Conservation (phyloP, 1,140 invertebrate genomes). For the Drosophila grimshawi region DNA sequence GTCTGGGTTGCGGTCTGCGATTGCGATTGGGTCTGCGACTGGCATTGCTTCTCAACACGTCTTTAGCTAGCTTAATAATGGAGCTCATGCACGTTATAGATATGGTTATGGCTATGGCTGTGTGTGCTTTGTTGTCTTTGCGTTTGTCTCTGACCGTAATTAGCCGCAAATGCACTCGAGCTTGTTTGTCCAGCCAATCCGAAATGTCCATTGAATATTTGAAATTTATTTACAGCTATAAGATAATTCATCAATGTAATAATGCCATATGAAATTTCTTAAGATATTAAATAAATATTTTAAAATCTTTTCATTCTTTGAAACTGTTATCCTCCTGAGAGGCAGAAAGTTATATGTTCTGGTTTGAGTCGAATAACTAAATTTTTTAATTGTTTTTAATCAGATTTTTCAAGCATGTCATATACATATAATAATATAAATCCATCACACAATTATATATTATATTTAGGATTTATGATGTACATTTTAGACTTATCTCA, state of each 20-base stretch:
- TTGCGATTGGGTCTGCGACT: slow-evolving; percentile 32
- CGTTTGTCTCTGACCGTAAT: slow-evolving; percentile 27
- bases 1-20: slow-evolving; percentile 16
- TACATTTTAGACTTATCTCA: no score
- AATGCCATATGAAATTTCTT: no score
- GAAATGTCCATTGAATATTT: background rate
- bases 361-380: no score
- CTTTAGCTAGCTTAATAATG: slow-evolving; percentile 67
- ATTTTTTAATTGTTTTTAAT: no score
- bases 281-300: no score
- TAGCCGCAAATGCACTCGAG: slow-evolving; percentile 48
- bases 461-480: no score
- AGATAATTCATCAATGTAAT: background rate
- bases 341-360: no score
- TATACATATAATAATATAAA: no score
- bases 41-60: slow-evolving; percentile 67
- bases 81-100: slow-evolving; percentile 51
- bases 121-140: slow-evolving; percentile 39
- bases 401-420: no score
- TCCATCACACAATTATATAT: no score
- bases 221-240: background rate
- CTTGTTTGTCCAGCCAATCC: slow-evolving; percentile 4
- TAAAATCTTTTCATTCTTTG: no score
- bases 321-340: no score
- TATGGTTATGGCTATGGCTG: slow-evolving; percentile 19